Percentiles rank a stretch among this genome's conserved stretches.
phyloP scores from a whole-genome alignment of 2,888 invertebrate species.

The Plutella xylostella region DNA sequence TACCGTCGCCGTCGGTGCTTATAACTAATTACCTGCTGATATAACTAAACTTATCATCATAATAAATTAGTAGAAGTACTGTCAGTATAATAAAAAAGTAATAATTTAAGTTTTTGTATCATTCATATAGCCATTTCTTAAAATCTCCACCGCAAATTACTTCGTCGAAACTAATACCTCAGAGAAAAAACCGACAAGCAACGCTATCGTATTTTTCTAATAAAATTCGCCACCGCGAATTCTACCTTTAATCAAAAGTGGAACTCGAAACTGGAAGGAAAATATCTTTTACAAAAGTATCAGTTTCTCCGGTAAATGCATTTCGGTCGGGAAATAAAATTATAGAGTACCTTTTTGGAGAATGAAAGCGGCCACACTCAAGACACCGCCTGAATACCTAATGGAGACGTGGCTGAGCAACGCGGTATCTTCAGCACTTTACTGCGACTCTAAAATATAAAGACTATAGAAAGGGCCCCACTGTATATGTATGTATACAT shows the following conservation, averaged over 20 bases:
- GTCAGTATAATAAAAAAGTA: too few relatives aligned
- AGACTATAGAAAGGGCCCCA: conserved; percentile 1
- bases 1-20: too few relatives aligned
- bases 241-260: conserved; percentile 33
- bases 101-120: too few relatives aligned
- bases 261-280: conserved; percentile 30
- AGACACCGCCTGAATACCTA: conserved; percentile 50
- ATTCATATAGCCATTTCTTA: too few relatives aligned
- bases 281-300: conserved; percentile 51
- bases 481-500: not conserved
- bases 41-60: too few relatives aligned
- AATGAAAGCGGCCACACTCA: conserved; percentile 54
- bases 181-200: too few relatives aligned
- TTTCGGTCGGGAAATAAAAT: conserved; percentile 67
- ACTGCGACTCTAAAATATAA: conserved; percentile 23
- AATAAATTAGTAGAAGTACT: too few relatives aligned
- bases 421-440: conserved; percentile 36
- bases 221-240: conserved; percentile 18
- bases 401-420: conserved; percentile 26
- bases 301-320: conserved; percentile 58
- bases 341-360: conserved; percentile 65
- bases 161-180: too few relatives aligned
- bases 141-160: too few relatives aligned
- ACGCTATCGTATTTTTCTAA: too few relatives aligned
- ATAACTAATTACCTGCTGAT: too few relatives aligned